Conservation (phyloP, 2,888 invertebrate genomes). For the Masnerella sp. region DNA sequence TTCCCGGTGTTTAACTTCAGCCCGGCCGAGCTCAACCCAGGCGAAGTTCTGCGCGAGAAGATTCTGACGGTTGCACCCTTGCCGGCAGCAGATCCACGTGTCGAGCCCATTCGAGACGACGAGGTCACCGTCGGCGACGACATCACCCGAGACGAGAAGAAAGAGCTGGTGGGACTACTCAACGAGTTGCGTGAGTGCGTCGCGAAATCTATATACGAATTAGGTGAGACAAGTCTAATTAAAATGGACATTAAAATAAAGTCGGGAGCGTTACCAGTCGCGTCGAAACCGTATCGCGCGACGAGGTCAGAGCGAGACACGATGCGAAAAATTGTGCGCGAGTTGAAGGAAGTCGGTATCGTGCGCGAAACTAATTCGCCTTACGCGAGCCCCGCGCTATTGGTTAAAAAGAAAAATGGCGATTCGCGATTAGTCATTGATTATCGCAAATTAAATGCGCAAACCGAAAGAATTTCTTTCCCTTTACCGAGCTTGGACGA, state of each 20-base stretch:
- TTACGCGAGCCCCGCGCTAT: slow-evolving; percentile 57
- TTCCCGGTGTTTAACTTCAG: not conserved
- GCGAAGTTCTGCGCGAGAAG: not conserved
- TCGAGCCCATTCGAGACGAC: not conserved
- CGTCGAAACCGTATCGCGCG: not conserved
- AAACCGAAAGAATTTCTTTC: slow-evolving; percentile 1
- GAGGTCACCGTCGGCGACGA: not conserved
- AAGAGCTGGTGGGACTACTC: not conserved
- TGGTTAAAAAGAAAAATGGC: slow-evolving; percentile 56
- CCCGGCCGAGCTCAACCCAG: too few species aligned
- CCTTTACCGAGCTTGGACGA: slow-evolving; percentile 52
- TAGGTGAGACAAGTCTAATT: too few species aligned
- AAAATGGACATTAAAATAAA: too few species aligned
- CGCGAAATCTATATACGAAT: not conserved
- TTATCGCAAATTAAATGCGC: slow-evolving; percentile 7
- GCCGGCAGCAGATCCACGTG: not conserved
- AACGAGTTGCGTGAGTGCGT: not conserved
- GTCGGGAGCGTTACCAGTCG: too few species aligned
- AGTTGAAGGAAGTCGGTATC: slow-evolving; percentile 33
- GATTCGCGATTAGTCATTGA: slow-evolving; percentile 57
- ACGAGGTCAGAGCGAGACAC: not conserved
- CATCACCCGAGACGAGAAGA: not conserved
- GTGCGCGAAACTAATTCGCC: slow-evolving; percentile 49
- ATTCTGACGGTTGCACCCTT: too few species aligned
- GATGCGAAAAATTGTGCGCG: slow-evolving; percentile 41